phyloP scores from a whole-genome alignment of 2,113 vertebrate genomes.

The Ctenodactylus gundi region DNA sequence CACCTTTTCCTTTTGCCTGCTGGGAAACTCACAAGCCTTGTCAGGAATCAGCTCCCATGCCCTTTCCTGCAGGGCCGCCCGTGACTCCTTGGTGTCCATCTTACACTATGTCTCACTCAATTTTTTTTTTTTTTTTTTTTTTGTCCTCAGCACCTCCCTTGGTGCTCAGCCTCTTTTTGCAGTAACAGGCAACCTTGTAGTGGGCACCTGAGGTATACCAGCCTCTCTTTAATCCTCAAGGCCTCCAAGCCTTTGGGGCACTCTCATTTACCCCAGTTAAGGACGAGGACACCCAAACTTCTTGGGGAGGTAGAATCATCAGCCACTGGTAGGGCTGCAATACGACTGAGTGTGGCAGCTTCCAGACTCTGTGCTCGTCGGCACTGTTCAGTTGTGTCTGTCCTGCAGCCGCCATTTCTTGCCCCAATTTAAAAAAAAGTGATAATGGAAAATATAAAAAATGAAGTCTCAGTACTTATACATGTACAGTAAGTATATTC shows the following conservation, averaged over 20 bases:
- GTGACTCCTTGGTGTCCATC: background rate
- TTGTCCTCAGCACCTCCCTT: background rate
- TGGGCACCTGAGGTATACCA: background rate
- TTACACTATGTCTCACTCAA: background rate
- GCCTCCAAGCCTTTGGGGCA: background rate
- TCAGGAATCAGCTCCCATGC: background rate
- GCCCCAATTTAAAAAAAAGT: no score
- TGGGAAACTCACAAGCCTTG: no score
- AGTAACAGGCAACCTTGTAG: background rate
- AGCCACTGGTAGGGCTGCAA: background rate
- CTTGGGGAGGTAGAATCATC: background rate
- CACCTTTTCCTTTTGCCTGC: background rate
- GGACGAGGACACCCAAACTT: background rate
- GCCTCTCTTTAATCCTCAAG: background rate
- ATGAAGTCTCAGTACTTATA: no score
- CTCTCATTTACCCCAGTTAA: background rate
- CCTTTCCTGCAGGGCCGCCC: background rate
- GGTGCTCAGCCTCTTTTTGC: background rate
- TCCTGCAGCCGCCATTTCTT: no score
- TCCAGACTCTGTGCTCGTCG: rapidly evolving
- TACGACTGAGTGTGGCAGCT: background rate
- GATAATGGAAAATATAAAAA: no score
- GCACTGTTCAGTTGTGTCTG: no score
- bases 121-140: no score
- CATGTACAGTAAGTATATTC: no score